These are phyloP conservation scores for Sitobion miscanthi DNA, from an alignment of 1,140 invertebrate genomes.

Conservation along the genomic window DNA sequence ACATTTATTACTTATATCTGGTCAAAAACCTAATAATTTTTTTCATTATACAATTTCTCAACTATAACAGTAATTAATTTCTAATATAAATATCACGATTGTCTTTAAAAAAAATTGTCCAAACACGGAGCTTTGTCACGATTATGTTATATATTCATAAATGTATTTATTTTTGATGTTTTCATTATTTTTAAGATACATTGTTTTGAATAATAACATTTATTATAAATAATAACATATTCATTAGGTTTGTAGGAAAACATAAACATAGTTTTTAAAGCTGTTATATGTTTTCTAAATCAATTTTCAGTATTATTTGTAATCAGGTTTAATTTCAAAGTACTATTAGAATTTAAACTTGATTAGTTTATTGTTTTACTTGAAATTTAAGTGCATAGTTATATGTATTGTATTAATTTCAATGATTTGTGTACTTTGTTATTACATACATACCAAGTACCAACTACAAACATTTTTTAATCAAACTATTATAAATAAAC, in stretches of 20 bases:
- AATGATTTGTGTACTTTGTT: background rate
- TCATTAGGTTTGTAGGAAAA: background rate
- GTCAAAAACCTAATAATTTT: background rate
- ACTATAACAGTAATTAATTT: background rate
- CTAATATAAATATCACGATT: background rate
- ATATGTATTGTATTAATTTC: background rate
- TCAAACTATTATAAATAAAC: background rate
- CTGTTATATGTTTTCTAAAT: background rate
- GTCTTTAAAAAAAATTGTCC: background rate
- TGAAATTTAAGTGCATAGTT: background rate
- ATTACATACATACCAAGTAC: background rate
- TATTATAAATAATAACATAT: background rate
- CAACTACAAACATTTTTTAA: background rate
- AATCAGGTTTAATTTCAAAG: background rate
- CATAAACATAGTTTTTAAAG: background rate
- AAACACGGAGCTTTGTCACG: background rate
- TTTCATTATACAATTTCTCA: background rate
- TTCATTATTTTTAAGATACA: no score
- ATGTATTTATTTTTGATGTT: background rate
- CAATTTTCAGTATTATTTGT: conserved; percentile 10
- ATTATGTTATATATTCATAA: background rate
- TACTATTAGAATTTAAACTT: background rate
- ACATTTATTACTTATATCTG: no score
- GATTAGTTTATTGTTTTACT: background rate
- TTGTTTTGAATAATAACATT: background rate